Base-by-base conservation (phyloP, 2,797 vertebrate genomes). In the Tolypeutes matacus region DNA sequence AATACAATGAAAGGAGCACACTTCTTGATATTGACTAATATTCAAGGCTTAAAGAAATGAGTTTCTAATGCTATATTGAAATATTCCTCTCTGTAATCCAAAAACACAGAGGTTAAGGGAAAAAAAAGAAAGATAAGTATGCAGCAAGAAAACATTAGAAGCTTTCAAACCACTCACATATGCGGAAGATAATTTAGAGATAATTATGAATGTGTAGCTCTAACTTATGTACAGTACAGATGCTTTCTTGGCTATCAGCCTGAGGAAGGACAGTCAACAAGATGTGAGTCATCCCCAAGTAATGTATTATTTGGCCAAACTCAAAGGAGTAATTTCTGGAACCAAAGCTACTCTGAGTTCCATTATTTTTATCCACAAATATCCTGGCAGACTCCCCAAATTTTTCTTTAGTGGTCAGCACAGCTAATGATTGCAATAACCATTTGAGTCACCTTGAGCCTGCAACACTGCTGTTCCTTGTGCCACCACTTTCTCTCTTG, bases 291-390 rank as follows among this genome's bases (percentile, higher is more conserved):
- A 93, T 80, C n/a, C 18, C 31, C 12, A 89, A 85, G 36, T 67
- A 77, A 93, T 88, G 46, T 64, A 78, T 86, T 69, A 94, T 86
- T 96, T 96, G 53, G 77, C 58, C 62, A 83, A 91, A 90, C 13
- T 67, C 7, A 60, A 36, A n/a, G 17, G 88, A 86, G 85, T 72
- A 90, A 95, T 90, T 70, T 29, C 31, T 91, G 36, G 51, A 94
- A 92, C 14, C 58, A 90, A 69, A 82, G 18, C 29, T 46, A 36
- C 23, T 93, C 80, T 46, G 49, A 96, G 72, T 89, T 87, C 77
- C 62, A 90, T 96, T 73, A 87, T 69, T 86, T 93, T 60, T 0
- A 67, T 76, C 72, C 17, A 46, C 0, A 1, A 88, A 34, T n/a
- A 88, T 90, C 6, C 73, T 95, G 81, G 76, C 72, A 88, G 31